Evolutionary conservation across 2,113 vertebrate species (phyloP), one percentile per base, ranked within the genome.

Genomic region (Xiphophorus couchianus): DNA sequence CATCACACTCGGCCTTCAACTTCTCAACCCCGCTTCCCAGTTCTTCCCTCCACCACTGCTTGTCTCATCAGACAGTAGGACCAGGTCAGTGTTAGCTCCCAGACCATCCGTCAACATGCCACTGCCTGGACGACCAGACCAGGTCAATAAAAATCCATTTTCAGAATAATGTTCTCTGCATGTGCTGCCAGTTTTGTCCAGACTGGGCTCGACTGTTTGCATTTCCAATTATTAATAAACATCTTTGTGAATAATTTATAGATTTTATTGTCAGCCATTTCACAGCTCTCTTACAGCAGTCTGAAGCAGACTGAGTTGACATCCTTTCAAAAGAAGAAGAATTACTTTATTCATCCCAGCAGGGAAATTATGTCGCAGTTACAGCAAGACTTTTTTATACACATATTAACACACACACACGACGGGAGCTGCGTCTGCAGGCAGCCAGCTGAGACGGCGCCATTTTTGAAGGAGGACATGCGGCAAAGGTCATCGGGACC

Each of bases 1-100:
- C 86, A 82, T 80, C 74, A 78, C 65, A 58, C 78, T 33, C 19
- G 76, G 86, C 88, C 83, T 86, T 91, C 88, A 89, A 86, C 88
- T 87, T n/a, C 73, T 90, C 89, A 80, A 84, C 86, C 79, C 42
- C 19, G 69, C 27, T 66, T 83, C 74, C 62, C 78, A 80, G 60
- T 82, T 84, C 48, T 83, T 83, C 75, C 80, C 51, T 60, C 15
- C 64, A 48, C 15, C 64, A 58, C 80, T 67, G 82, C 74, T 84
- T 72, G 79, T 82, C 80, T 81, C 79, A 54, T 75, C 62, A 77
- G 75, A 81, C 74, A 61, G 39, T 71, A 14, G 2, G 64, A 83
- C 69, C 51, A 48, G 37, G 54, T 76, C 75, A 39, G 30, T 2
- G 63, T 42, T 78, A 79, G 70, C 30, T 77, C 66, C 30, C 22